These are phyloP conservation scores for Toxonevra muliebris DNA, from an alignment of 2,888 invertebrate species.

Conservation along the genomic window DNA sequence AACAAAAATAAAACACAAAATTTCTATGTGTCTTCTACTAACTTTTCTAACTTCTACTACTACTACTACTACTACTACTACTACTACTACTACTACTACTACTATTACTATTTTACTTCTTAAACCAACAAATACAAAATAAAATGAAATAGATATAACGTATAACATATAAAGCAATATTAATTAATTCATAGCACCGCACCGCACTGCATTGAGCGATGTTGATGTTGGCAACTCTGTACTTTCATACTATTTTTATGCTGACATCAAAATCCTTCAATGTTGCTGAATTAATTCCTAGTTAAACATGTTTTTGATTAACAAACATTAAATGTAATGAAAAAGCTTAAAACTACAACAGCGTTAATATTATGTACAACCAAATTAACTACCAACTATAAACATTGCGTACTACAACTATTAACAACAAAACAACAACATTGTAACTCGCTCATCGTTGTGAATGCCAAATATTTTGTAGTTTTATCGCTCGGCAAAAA, in stretches of 20 bases:
- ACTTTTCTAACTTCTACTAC: conserved; percentile 20
- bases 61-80: conserved; percentile 29
- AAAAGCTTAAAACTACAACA: conserved; percentile 17
- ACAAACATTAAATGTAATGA: too few relatives aligned
- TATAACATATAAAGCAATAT: neutral
- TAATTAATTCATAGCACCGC: neutral
- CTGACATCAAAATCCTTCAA: conserved; percentile 19
- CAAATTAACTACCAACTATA: too few relatives aligned
- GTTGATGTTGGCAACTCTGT: conserved; percentile 26
- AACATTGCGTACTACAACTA: too few relatives aligned
- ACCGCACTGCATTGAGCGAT: conserved; percentile 20
- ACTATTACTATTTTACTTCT: conserved; percentile 16
- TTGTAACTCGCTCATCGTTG: too few relatives aligned
- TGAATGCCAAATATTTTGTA: too few relatives aligned
- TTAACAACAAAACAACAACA: too few relatives aligned
- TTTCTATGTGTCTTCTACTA: conserved; percentile 7
- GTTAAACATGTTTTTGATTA: neutral
- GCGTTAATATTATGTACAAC: too few relatives aligned
- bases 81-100: conserved; percentile 32
- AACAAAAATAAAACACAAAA: neutral
- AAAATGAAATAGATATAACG: conserved; percentile 6
- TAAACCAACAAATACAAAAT: conserved; percentile 28
- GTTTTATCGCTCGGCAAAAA: too few relatives aligned
- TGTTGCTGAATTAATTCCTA: conserved; percentile 22
- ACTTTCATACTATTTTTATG: conserved; percentile 5